Conservation (phyloP, 2,113 vertebrate genomes). For the Rhinichthys klamathensis region DNA sequence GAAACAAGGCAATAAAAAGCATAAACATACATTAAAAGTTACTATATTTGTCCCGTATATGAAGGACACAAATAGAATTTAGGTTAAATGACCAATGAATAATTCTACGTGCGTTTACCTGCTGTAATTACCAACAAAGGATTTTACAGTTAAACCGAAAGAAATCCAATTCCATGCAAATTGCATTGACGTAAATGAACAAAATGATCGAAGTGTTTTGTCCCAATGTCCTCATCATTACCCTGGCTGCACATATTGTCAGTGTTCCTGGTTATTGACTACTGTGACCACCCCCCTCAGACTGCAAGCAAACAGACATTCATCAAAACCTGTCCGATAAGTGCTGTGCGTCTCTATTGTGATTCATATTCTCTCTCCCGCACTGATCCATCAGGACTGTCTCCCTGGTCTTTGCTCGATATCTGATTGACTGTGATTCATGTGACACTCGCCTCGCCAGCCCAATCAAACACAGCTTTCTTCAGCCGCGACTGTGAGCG, state of each 20-base stretch:
- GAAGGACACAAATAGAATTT: background rate
- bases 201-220: slow-evolving; percentile 1
- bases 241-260: background rate
- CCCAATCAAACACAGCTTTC: background rate
- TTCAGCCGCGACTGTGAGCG: background rate
- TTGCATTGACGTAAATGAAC: background rate
- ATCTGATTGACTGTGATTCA: slow-evolving; percentile 31
- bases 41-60: too few species aligned
- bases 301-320: background rate
- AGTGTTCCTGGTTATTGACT: background rate
- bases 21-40: background rate
- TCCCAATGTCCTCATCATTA: background rate
- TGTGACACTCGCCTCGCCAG: slow-evolving; percentile 29
- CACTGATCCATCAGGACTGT: slow-evolving; percentile 8
- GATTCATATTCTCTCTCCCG: background rate
- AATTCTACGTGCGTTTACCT: background rate
- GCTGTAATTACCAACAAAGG: background rate
- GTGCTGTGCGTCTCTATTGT: background rate
- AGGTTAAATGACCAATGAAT: background rate
- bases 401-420: slow-evolving; percentile 2
- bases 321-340: slow-evolving; percentile 11
- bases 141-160: background rate
- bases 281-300: background rate
- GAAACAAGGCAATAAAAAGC: background rate
- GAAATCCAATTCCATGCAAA: slow-evolving; percentile 1